These are phyloP conservation scores for Semibalanus balanoides DNA, from an alignment of 1,140 invertebrate species.

Conservation along the genomic window DNA sequence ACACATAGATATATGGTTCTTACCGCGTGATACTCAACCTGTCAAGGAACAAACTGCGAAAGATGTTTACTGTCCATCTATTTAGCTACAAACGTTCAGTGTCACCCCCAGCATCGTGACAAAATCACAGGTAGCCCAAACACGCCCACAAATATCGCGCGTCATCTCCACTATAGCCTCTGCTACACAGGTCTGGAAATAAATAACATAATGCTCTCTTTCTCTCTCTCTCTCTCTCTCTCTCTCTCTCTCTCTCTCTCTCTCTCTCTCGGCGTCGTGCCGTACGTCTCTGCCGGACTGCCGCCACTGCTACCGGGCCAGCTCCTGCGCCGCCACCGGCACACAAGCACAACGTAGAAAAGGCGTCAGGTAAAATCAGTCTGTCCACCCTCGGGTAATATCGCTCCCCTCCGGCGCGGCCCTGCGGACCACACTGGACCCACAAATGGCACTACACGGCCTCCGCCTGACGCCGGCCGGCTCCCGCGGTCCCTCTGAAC, in stretches of 20 bases:
- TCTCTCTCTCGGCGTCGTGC: no score
- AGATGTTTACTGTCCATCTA: background rate
- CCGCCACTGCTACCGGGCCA: background rate
- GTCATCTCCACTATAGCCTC: background rate
- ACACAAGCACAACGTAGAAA: background rate
- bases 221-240: no score
- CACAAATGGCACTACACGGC: background rate
- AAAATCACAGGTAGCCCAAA: background rate
- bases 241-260: no score
- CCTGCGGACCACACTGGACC: background rate
- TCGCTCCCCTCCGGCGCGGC: no score
- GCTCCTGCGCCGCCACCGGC: background rate
- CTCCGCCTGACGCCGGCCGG: no score
- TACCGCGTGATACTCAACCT: no score
- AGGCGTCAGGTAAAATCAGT: no score
- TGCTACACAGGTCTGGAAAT: background rate
- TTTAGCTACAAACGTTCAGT: background rate
- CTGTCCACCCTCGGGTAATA: no score
- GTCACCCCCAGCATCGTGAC: background rate
- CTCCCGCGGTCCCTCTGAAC: no score
- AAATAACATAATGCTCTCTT: background rate
- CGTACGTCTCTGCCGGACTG: background rate
- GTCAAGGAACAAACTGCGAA: no score
- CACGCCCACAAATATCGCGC: background rate
- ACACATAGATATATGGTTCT: no score